Percentiles rank a stretch among this genome's conserved stretches.
Evolutionary conservation across 1,140 invertebrate species (phyloP).

Genomic region (Spodoptera litura): DNA sequence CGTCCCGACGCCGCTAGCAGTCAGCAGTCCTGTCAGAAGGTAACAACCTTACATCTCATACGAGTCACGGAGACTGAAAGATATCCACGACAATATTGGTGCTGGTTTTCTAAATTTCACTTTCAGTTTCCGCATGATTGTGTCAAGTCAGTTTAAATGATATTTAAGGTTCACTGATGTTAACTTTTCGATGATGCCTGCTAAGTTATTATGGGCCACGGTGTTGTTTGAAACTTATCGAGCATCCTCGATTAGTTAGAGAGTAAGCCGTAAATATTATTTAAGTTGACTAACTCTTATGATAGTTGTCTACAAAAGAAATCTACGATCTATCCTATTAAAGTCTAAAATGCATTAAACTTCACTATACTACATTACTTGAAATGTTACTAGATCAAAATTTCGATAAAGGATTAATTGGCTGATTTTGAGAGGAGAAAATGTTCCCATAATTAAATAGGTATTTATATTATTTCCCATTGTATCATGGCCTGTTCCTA

Average conservation of each 20-base stretch:
- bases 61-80: constrained; percentile 36
- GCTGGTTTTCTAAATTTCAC: neutral
- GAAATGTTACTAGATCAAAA: constrained; percentile 59
- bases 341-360: constrained; percentile 9
- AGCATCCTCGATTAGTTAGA: too few relatives aligned
- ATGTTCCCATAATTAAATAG: constrained; percentile 60
- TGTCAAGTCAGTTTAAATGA: neutral
- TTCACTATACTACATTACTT: constrained; percentile 29
- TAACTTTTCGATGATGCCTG: too few relatives aligned
- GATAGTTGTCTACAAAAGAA: neutral
- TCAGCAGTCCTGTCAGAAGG: constrained; percentile 94
- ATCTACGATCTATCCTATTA: neutral
- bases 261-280: too few relatives aligned
- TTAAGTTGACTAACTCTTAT: too few relatives aligned
- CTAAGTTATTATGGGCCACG: too few relatives aligned
- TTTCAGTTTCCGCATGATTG: constrained; percentile 37
- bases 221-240: too few relatives aligned
- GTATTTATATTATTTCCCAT: constrained; percentile 72
- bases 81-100: too few relatives aligned
- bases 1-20: constrained; percentile 94
- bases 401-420: constrained; percentile 62
- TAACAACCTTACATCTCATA: constrained; percentile 73
- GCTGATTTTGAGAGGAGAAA: constrained; percentile 54
- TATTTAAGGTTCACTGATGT: too few relatives aligned
- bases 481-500: constrained; percentile 77